Evolutionary conservation across 1,140 invertebrate species (phyloP), one percentile per base, ranked within the genome.

Genomic region (Dufourea novaeangliae): DNA sequence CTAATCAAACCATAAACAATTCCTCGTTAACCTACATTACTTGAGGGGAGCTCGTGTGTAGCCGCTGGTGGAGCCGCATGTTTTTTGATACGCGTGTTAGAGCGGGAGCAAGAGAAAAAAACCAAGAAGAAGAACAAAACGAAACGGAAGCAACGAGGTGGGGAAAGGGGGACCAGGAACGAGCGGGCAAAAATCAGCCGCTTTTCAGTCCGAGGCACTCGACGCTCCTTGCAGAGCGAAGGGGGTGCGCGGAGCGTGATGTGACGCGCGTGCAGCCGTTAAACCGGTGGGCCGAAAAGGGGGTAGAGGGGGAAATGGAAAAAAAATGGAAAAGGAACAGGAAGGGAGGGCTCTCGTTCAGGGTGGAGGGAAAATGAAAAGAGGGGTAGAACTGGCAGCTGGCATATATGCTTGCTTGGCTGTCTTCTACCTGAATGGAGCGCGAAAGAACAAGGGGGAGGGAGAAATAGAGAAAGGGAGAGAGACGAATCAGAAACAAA

Each of bases 131-230:
- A 22, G 37, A 22, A 37, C 12, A n/a, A 20, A 29, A 4, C 41
- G 32, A 29, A 50, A 66, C 27, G 17, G 25, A 66, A 12, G 17
- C 6, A 7, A 7, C 20, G 22, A 12, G 22, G 2, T 17, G 12
- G 32, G 1, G 20, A 56, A 69, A 64, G 41, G 14, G 12, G 41
- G 29, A 52, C 64, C 46, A 59, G 27, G 56, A 59, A 56, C 57
- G 34, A 70, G 46, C 66, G 62, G 22, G 61, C 61, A 77, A 78
- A 61, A 80, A 84, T 87, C 84, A 75, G 66, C 76, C 82, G 76
- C 56, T 76, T 83, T 75, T 52, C 67, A 79, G 20, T 44, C 5
- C 54, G 39, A 64, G 63, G 66, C 76, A 74, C 75, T 74, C 79
- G 71, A 75, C 37, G 37, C 54, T 83, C 66, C 64, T 52, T 69